Evolutionary conservation across 2,797 vertebrate genomes (phyloP).

Genomic region (Amphiprion clarkii): DNA sequence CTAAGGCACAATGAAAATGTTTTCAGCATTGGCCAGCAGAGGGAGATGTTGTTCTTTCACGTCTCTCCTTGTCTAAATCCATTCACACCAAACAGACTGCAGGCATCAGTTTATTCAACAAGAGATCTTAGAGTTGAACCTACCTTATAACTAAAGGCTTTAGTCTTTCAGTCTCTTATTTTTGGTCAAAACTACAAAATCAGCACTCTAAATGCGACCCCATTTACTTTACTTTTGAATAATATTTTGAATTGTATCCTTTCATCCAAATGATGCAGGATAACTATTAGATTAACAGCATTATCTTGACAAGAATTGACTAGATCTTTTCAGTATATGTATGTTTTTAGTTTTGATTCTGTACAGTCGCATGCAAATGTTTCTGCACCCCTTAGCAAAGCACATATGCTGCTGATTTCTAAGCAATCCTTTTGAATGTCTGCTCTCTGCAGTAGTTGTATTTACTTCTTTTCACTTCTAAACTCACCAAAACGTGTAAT

Average conservation of each 20-base stretch:
- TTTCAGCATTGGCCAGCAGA: constrained; percentile 70
- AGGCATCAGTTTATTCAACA: constrained; percentile 15
- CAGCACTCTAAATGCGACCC: not conserved
- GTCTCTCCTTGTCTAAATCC: constrained; percentile 6
- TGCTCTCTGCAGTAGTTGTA: too few species aligned
- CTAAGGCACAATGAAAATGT: constrained; percentile 9
- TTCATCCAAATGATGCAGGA: not conserved
- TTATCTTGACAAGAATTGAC: not conserved
- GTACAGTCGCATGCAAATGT: too few species aligned
- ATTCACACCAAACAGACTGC: constrained; percentile 42
- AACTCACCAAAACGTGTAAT: not conserved
- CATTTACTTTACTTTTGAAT: not conserved
- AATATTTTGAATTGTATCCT: not conserved
- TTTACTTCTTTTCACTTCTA: too few species aligned
- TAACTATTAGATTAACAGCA: not conserved
- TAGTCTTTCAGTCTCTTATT: not conserved
- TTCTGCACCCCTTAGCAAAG: too few species aligned
- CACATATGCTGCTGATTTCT: too few species aligned
- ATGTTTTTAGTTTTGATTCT: too few species aligned
- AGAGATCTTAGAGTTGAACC: not conserved
- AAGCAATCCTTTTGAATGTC: too few species aligned
- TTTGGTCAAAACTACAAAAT: not conserved
- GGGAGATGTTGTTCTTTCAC: constrained; percentile 66
- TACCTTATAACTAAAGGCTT: constrained; percentile 8
- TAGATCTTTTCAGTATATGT: too few species aligned